Evolutionary conservation across 2,113 vertebrate genomes (phyloP), one percentile per base, ranked within the genome.

Genomic region (Dasyprocta punctata): DNA sequence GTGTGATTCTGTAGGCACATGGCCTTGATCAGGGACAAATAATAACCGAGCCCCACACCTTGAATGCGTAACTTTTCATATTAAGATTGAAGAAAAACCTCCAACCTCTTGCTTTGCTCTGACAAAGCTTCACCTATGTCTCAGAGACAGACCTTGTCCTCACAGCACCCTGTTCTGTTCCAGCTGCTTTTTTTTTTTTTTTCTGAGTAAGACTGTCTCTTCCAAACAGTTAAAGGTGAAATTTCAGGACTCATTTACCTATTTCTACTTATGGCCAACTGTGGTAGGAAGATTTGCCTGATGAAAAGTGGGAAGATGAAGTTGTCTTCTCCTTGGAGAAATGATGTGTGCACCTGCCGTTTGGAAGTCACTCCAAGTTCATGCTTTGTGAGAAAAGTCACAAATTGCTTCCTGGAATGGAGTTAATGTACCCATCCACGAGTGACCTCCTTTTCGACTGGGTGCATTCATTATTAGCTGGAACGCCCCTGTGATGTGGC

Each of bases 311-410:
- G 87, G 61, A 93, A 95, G 92, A 77, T 0, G 26, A 92, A 96
- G 94, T 80, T 92, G 92, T 97, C 96, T 97, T 93, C 80, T 96
- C 97, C 97, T 96, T 86, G 95, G 96, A 96, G 96, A 97, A 97
- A 93, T 97, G 69, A 94, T 93, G 26, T 60, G 84, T 52, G 75
- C 88, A 90, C 90, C 92, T 95, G 96, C 80, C 87, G 52, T 88
- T 93, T 92, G 80, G 89, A 97, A 97, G 95, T 97, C 30, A 95
- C 93, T 97, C 86, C 93, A 90, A 94, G 92, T 94, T 97, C 90
- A 67, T 56, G 91, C 86, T 96, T 94, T 10, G 0, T 58, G 89
- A 92, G 86, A 81, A 88, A 95, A 90, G 93, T 87, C 92, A 89
- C 78, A 86, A 38, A 92, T 71, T 87, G 84, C 60, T 92, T 52